Percentiles rank a stretch among this genome's conserved stretches.
Evolutionary conservation across 2,113 vertebrate genomes (phyloP).

Genomic region (Vidua chalybeata): DNA sequence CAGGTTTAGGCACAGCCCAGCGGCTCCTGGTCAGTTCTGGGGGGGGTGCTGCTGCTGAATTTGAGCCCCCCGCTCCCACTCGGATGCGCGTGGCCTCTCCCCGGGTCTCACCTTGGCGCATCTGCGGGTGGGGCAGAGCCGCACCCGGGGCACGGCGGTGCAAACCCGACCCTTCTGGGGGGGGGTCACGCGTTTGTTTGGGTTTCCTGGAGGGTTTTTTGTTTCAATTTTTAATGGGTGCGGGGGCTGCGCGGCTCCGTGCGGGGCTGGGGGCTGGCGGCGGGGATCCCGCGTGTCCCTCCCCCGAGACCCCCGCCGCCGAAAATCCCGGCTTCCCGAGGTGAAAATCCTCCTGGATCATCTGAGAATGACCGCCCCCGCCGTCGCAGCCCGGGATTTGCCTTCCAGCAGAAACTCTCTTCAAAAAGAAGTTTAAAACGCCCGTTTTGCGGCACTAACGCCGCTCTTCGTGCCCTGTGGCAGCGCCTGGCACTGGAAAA

Average conservation of each 20-base stretch:
- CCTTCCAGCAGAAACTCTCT: neutral
- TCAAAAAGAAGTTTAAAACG: neutral
- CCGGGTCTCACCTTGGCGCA: neutral
- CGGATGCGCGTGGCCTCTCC: accelerated
- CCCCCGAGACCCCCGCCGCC: neutral
- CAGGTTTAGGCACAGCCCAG: accelerated
- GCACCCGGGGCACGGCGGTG: neutral
- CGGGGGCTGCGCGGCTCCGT: neutral
- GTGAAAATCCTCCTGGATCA: neutral
- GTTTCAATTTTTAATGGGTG: neutral
- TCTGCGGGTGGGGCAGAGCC: neutral
- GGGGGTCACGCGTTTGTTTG: neutral
- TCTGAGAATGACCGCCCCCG: neutral
- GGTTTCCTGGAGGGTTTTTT: neutral
- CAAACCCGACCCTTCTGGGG: neutral
- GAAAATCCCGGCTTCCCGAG: neutral
- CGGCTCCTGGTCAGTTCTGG: neutral
- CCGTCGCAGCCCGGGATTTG: neutral
- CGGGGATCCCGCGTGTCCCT: neutral
- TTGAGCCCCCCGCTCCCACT: accelerated
- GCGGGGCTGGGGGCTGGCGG: neutral
- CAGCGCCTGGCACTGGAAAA: neutral
- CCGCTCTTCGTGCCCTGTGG: neutral
- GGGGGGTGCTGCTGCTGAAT: neutral
- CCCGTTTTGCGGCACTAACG: neutral